Evolutionary conservation across 2,113 vertebrate genomes (phyloP).

Genomic region (Tamias sibiricus): DNA sequence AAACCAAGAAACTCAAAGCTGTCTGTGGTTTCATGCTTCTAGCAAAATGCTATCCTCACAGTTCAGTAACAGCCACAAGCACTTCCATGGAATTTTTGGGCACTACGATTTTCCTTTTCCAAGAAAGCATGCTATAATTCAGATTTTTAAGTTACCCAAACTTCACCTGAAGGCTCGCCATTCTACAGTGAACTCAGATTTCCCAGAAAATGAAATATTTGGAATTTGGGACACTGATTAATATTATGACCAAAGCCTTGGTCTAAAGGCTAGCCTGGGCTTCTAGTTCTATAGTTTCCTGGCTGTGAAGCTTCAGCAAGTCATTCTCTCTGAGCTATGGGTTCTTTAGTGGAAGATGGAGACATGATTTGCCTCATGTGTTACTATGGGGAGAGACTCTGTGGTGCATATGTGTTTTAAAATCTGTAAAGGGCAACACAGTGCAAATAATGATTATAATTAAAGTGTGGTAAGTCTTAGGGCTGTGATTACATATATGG

Average conservation of each 20-base stretch:
- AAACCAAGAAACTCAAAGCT: slow-evolving; percentile 61
- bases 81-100: slow-evolving; percentile 73
- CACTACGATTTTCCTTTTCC: slow-evolving; percentile 73
- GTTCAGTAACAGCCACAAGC: slow-evolving; percentile 68
- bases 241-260: background rate
- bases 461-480: background rate
- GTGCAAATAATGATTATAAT: background rate
- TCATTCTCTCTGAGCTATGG: background rate
- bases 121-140: slow-evolving; percentile 77
- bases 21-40: slow-evolving; percentile 69
- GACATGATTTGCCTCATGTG: background rate
- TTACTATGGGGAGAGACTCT: background rate
- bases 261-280: background rate
- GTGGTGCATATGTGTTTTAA: background rate
- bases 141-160: slow-evolving; percentile 63
- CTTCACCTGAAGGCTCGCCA: slow-evolving; percentile 64
- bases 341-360: background rate
- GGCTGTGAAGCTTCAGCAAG: background rate
- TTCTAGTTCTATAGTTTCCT: background rate
- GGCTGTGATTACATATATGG: background rate
- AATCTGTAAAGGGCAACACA: background rate
- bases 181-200: slow-evolving; percentile 66
- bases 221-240: slow-evolving; percentile 55
- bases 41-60: slow-evolving; percentile 67
- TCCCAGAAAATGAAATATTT: slow-evolving; percentile 67